These are phyloP conservation scores for Chrysotoxum bicinctum DNA, from an alignment of 2,888 invertebrate species.

Conservation along the genomic window DNA sequence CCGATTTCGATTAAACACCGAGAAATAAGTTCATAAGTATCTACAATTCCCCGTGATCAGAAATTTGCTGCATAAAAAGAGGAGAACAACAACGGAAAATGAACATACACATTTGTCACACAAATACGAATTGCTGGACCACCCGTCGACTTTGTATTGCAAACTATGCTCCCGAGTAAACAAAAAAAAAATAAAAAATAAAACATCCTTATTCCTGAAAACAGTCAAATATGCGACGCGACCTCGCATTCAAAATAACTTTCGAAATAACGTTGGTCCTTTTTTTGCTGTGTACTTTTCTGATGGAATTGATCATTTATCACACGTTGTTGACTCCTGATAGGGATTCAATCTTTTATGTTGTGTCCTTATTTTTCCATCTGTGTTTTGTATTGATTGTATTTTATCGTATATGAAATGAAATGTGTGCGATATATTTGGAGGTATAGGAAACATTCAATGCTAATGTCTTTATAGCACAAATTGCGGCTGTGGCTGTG, in stretches of 20 bases:
- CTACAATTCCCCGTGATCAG: too few species aligned
- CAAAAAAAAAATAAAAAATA: conserved; percentile 8
- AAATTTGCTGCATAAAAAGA: background rate
- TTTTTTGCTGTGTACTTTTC: conserved; percentile 32
- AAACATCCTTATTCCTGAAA: conserved; percentile 15
- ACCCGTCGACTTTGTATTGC: conserved; percentile 50
- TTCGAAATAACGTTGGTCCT: conserved; percentile 43
- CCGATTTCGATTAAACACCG: too few species aligned
- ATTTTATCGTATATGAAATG: background rate
- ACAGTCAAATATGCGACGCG: conserved; percentile 41
- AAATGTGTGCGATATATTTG: conserved; percentile 2
- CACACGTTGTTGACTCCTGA: conserved; percentile 57
- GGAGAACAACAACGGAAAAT: background rate
- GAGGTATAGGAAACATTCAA: conserved; percentile 14
- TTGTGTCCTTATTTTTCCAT: conserved; percentile 48
- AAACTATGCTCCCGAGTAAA: conserved; percentile 32
- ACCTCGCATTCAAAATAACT: conserved; percentile 39
- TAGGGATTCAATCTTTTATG: conserved; percentile 54
- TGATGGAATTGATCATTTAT: conserved; percentile 65
- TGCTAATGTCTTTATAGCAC: conserved; percentile 58
- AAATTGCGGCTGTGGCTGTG: conserved; percentile 38
- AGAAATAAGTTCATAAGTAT: too few species aligned
- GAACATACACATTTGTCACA: conserved; percentile 57
- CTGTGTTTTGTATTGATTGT: conserved; percentile 44
- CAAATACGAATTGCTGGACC: conserved; percentile 25